Percentiles rank a stretch among this genome's conserved stretches.
These are phyloP conservation scores for Drosophila bunnanda DNA, from an alignment of 2,888 invertebrate species.

Conservation along the genomic window DNA sequence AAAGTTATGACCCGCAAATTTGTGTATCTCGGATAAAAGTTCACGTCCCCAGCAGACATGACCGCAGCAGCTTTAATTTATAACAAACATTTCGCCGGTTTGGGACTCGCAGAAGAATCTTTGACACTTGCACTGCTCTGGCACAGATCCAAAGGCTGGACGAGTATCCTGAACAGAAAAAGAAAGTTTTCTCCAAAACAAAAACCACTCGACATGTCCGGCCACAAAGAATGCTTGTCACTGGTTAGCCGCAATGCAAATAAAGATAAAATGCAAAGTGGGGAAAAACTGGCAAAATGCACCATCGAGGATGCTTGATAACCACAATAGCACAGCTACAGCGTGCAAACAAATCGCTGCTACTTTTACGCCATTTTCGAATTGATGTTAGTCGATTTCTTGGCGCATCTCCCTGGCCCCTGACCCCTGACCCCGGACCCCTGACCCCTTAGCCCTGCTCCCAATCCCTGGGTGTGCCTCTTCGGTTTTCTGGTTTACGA, in stretches of 20 bases:
- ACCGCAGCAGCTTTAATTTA: constrained; percentile 47
- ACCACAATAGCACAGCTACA: constrained; percentile 32
- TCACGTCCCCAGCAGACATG: constrained; percentile 32
- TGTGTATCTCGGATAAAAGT: constrained; percentile 34
- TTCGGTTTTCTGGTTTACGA: constrained; percentile 43
- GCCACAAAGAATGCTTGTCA: constrained; percentile 55
- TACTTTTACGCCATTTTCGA: constrained; percentile 61
- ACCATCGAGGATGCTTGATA: constrained; percentile 27
- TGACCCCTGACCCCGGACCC: constrained; percentile 1
- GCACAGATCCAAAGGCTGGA: constrained; percentile 22
- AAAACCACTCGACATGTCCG: constrained; percentile 47
- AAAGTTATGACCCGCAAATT: constrained; percentile 33
- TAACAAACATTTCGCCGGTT: constrained; percentile 35
- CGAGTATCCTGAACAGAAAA: not conserved
- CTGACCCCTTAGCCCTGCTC: no score
- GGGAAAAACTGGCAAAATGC: constrained; percentile 45
- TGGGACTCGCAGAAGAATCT: constrained; percentile 9
- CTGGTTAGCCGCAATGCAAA: constrained; percentile 71
- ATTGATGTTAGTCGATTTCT: constrained; percentile 68
- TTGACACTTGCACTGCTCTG: constrained; percentile 44
- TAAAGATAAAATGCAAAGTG: constrained; percentile 62
- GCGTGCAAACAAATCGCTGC: constrained; percentile 51
- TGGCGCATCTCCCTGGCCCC: not conserved
- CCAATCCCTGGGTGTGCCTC: not conserved
- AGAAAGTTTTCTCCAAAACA: constrained; percentile 61